Conservation (phyloP, 1,140 invertebrate species). For the Plodia interpunctella region DNA sequence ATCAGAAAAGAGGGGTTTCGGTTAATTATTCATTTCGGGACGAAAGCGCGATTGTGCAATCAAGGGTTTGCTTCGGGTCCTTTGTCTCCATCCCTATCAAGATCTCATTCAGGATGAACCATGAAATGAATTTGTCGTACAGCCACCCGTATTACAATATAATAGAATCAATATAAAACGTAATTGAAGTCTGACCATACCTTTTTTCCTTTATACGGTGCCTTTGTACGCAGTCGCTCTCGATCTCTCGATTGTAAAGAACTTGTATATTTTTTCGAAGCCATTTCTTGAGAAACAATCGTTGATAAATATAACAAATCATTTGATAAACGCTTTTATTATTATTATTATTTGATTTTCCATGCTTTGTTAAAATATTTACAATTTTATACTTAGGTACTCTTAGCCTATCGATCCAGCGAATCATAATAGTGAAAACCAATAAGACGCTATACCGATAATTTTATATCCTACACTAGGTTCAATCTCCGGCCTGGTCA, state of each 20-base stretch:
- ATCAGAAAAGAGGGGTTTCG: slow-evolving; percentile 16
- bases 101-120: slow-evolving; percentile 8
- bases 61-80: slow-evolving; percentile 3
- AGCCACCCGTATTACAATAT: slow-evolving; percentile 2
- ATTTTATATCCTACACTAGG: too few species aligned
- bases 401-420: too few species aligned
- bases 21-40: slow-evolving; percentile 27
- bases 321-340: too few species aligned
- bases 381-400: too few species aligned
- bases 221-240: background rate
- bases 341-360: too few species aligned
- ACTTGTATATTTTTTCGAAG: background rate
- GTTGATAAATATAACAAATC: too few species aligned
- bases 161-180: slow-evolving; percentile 8
- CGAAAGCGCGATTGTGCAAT: slow-evolving; percentile 17
- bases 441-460: too few species aligned
- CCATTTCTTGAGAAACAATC: background rate
- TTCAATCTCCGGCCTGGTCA: too few species aligned
- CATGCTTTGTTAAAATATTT: too few species aligned
- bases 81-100: slow-evolving; percentile 10
- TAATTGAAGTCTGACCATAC: slow-evolving; percentile 7
- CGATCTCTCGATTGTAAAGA: background rate
- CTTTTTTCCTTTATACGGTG: slow-evolving; percentile 4
- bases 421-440: too few species aligned
- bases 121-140: slow-evolving; percentile 8